Conservation (phyloP, 2,888 invertebrate genomes). For the Sarcophaga subvicina region DNA sequence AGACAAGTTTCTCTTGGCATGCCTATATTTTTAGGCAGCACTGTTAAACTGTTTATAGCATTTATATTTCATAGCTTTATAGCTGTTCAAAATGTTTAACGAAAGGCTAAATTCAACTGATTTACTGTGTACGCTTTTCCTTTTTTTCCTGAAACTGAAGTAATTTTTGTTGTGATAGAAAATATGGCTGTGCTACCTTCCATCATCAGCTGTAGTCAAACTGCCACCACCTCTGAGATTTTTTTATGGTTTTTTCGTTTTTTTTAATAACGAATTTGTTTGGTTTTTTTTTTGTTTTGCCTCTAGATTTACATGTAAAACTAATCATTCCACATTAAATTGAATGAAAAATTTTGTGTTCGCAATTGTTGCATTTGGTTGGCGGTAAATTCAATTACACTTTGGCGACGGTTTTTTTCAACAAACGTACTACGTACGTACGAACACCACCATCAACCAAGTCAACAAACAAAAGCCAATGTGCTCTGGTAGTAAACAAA, state of each 20-base stretch:
- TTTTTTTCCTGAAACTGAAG: neutral
- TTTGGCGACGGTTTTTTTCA: constrained; percentile 64
- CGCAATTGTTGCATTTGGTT: constrained; percentile 72
- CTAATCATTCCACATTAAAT: constrained; percentile 54
- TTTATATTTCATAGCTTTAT: too few species aligned
- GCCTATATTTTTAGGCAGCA: too few species aligned
- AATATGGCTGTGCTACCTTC: too few species aligned
- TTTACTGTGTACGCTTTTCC: too few species aligned
- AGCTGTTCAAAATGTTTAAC: too few species aligned
- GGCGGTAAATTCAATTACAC: constrained; percentile 78
- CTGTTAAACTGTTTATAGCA: too few species aligned
- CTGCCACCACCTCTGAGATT: neutral
- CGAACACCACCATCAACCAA: constrained; percentile 38
- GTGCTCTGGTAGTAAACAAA: constrained; percentile 11
- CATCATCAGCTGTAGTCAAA: neutral
- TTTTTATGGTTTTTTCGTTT: constrained; percentile 24
- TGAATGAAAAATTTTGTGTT: constrained; percentile 77
- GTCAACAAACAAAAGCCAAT: constrained; percentile 12
- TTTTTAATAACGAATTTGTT: neutral
- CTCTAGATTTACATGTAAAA: neutral
- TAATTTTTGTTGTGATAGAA: neutral
- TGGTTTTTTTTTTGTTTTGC: neutral
- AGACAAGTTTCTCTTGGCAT: too few species aligned
- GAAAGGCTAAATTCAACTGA: neutral
- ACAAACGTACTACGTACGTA: constrained; percentile 49